phyloP scores from a whole-genome alignment of 2,113 vertebrate genomes.

The Notothenia rossii region DNA sequence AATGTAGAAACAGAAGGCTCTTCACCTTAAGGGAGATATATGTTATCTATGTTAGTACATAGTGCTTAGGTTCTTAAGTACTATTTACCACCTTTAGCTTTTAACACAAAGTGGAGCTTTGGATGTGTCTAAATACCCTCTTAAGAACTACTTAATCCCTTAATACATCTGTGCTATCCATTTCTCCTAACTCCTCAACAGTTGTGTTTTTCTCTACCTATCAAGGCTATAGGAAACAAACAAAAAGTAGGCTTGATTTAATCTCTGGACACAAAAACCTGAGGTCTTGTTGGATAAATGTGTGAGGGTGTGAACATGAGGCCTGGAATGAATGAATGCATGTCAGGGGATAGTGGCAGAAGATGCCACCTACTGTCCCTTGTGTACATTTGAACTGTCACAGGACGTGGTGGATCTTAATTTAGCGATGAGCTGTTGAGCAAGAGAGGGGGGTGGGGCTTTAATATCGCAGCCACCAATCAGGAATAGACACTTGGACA shows the following conservation, averaged over 20 bases:
- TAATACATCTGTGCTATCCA: not conserved
- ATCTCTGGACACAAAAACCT: not conserved
- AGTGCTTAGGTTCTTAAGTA: too few relatives aligned
- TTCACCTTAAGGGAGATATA: not conserved
- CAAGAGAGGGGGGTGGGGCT: not conserved
- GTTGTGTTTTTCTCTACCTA: too few relatives aligned
- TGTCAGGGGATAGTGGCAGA: not conserved
- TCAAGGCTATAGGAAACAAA: not conserved
- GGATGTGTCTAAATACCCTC: not conserved
- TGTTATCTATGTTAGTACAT: too few relatives aligned
- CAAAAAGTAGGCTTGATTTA: not conserved
- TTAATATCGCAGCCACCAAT: slow-evolving; percentile 57
- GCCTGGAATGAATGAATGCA: slow-evolving; percentile 1
- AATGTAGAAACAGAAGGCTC: not conserved
- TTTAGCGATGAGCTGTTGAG: slow-evolving; percentile 58
- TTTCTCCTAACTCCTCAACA: not conserved
- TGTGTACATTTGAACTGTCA: slow-evolving; percentile 32
- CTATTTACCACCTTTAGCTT: too few relatives aligned
- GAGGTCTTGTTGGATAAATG: not conserved
- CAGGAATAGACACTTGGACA: slow-evolving; percentile 65
- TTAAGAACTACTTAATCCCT: not conserved
- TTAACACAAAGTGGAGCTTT: not conserved
- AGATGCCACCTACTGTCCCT: slow-evolving; percentile 41
- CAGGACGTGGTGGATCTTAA: slow-evolving; percentile 49
- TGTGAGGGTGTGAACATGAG: slow-evolving; percentile 33